These are phyloP conservation scores for Planococcus citri DNA, from an alignment of 1,140 invertebrate genomes.

Conservation along the genomic window DNA sequence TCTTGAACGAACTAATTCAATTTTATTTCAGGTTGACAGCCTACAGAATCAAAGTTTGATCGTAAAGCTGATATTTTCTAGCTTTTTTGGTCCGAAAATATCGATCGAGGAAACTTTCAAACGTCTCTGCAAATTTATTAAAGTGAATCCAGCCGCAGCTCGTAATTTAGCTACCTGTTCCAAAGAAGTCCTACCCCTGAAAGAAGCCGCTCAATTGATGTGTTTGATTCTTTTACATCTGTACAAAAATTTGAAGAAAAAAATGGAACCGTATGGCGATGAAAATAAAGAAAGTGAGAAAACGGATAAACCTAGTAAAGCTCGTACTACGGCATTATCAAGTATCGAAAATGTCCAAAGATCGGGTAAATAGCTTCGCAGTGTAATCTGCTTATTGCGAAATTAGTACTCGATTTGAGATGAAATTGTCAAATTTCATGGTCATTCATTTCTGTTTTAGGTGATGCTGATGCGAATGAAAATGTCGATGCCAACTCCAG, in stretches of 20 bases:
- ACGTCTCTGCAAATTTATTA: constrained; percentile 23
- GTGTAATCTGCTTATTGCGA: background rate
- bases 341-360: background rate
- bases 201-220: constrained; percentile 17
- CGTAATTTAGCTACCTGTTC: constrained; percentile 24
- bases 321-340: background rate
- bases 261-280: background rate
- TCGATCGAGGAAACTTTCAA: constrained; percentile 14
- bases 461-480: background rate
- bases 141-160: constrained; percentile 15
- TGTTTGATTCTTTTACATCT: background rate
- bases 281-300: constrained; percentile 14
- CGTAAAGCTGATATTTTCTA: constrained; percentile 23
- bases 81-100: constrained; percentile 21
- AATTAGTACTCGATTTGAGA: too few species aligned
- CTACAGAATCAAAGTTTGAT: constrained; percentile 22
- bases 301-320: background rate
- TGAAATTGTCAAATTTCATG: too few species aligned
- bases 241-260: constrained; percentile 18
- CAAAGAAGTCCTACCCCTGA: constrained; percentile 12
- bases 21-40: constrained; percentile 25
- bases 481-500: background rate
- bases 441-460: background rate
- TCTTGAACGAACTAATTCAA: background rate
- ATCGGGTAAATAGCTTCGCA: background rate